phyloP scores from a whole-genome alignment of 2,888 invertebrate genomes.

The Torymus aiolomorphi region DNA sequence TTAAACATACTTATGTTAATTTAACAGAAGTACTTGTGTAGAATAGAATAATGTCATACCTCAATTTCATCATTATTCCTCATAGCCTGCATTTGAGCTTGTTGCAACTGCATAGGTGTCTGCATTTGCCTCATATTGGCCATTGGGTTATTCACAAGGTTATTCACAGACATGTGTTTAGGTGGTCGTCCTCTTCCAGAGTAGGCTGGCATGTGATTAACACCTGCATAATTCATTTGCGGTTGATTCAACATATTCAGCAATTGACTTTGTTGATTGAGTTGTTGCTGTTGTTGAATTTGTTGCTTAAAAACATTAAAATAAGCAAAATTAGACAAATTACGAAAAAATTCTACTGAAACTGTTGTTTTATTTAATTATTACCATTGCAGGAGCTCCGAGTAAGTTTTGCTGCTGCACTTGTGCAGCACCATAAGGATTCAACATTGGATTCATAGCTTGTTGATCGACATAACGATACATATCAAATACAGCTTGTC shows the following conservation, averaged over 20 bases:
- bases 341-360: neutral
- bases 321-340: neutral
- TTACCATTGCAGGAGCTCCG: conserved; percentile 39
- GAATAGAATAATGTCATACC: conserved; percentile 29
- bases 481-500: conserved; percentile 67
- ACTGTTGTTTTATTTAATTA: neutral
- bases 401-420: conserved; percentile 22
- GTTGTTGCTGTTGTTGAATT: conserved; percentile 57
- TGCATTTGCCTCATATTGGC: conserved; percentile 36
- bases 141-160: conserved; percentile 42
- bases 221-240: conserved; percentile 64
- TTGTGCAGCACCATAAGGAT: conserved; percentile 38
- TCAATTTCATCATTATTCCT: conserved; percentile 39
- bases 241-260: conserved; percentile 73
- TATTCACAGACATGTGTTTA: conserved; percentile 50
- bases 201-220: conserved; percentile 56
- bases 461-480: conserved; percentile 69
- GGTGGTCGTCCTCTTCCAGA: conserved; percentile 57
- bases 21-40: neutral
- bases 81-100: conserved; percentile 21
- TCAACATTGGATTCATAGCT: conserved; percentile 44
- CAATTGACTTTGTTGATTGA: conserved; percentile 71
- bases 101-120: conserved; percentile 23
- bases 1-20: neutral
- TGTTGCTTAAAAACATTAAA: conserved; percentile 13